phyloP scores from a whole-genome alignment of 2,113 vertebrate species.

The Dermatemys mawii region DNA sequence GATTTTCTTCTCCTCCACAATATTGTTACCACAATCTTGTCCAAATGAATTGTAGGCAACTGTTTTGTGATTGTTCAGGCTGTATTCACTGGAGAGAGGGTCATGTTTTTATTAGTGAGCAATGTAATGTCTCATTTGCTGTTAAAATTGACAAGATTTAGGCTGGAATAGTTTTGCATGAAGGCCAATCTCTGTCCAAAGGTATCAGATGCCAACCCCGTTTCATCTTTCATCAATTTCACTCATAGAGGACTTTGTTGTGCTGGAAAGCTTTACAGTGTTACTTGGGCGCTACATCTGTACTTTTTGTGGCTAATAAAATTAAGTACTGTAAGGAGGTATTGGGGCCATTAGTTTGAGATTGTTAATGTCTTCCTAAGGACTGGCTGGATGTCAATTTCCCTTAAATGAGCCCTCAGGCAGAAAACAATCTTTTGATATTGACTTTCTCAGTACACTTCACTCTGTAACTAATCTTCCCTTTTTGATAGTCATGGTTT shows the following conservation, averaged over 20 bases:
- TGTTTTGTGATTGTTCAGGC: no score
- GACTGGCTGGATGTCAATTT: neutral
- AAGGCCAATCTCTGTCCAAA: neutral
- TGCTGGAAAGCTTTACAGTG: neutral
- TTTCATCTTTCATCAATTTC: neutral
- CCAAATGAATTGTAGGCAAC: neutral
- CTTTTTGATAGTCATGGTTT: no score
- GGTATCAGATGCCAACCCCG: neutral
- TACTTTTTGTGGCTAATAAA: neutral
- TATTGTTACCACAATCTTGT: neutral
- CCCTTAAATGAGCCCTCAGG: neutral
- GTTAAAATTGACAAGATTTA: neutral
- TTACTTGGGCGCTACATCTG: neutral
- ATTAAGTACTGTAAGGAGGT: neutral
- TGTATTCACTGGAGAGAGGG: neutral
- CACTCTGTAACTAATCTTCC: neutral
- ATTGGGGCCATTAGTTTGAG: neutral
- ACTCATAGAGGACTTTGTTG: neutral
- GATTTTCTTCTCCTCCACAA: no score
- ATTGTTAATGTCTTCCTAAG: neutral
- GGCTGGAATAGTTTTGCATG: accelerated
- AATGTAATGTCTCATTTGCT: neutral
- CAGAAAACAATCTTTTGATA: neutral
- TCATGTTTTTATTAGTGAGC: neutral
- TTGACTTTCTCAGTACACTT: neutral